A percentile compares a stretch with the other conserved stretches of the same genome.
Evolutionary conservation across 2,888 invertebrate genomes (phyloP).

Genomic region (Agrochola macilenta): DNA sequence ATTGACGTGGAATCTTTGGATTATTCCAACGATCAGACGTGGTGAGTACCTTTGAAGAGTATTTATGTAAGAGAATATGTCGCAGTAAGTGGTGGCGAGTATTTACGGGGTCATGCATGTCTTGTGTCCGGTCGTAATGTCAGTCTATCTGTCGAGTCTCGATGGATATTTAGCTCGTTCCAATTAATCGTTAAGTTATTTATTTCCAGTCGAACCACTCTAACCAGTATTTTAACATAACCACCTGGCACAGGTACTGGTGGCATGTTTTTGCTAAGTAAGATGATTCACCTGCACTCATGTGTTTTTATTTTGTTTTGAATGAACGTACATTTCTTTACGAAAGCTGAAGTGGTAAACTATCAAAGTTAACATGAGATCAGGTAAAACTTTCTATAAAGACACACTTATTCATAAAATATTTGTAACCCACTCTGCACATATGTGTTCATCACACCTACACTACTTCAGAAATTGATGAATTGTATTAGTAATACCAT

Average conservation of each 20-base stretch:
- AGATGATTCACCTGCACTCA: constrained; percentile 57
- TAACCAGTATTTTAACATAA: constrained; percentile 55
- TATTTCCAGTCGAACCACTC: constrained; percentile 70
- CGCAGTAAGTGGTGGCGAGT: constrained; percentile 27
- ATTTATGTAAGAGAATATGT: constrained; percentile 39
- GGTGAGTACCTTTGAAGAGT: constrained; percentile 83
- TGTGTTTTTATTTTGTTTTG: constrained; percentile 53
- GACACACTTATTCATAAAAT: background rate
- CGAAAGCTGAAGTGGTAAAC: background rate
- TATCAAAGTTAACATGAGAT: background rate
- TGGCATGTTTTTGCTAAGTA: constrained; percentile 38
- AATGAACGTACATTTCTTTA: constrained; percentile 1
- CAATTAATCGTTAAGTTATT: constrained; percentile 60
- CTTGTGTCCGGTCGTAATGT: constrained; percentile 70
- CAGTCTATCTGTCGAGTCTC: constrained; percentile 65
- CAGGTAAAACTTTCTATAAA: background rate
- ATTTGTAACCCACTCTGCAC: constrained; percentile 39
- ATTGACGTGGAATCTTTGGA: constrained; percentile 90
- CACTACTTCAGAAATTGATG: constrained; percentile 31
- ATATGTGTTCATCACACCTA: constrained; percentile 44
- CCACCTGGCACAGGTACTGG: constrained; percentile 34
- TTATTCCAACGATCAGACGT: constrained; percentile 91
- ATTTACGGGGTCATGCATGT: constrained; percentile 65
- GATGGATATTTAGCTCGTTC: constrained; percentile 60
- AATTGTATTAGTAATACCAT: constrained; percentile 16